Base-by-base conservation (phyloP, 2,888 invertebrate genomes). In the Hirtodrosophila duncani region DNA sequence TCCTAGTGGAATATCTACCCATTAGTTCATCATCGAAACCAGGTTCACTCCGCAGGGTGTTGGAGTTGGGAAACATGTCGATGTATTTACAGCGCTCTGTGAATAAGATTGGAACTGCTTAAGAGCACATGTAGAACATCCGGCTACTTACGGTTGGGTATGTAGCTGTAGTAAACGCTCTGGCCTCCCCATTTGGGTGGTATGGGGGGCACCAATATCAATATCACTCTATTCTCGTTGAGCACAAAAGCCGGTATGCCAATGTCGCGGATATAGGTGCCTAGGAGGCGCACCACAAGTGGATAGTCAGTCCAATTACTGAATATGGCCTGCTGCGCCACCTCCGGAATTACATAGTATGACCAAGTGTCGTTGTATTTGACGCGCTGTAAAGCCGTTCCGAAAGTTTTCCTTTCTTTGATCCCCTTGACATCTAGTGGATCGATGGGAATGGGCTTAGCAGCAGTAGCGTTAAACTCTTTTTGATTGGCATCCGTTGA, bases 41-140 rank as follows among this genome's bases (percentile, higher is more conserved):
- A 0, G 89, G 88, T 72, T 90, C 89, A 46, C 74, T 82, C 48
- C 85, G 87, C 11, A 89, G 72, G n/a, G 88, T 87, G 48, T 87
- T 86, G 0, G 89, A 88, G 5, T 88, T 86, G 2, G 89, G 89
- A 67, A 92, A 91, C 87, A 91, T 89, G 46, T 91, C 90, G 67
- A 90, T 91, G 68, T 90, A 89, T 57, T 88, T 88, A 83, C 91
- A 91, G 59, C 88, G 88, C 34, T 83, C 91, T 91, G 81, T 2
- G n/a, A 3, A 17, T 85, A 85, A 10, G 39, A 29, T 9, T 11
- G 56, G 43, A 16, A 16, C 3, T 0, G 3, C 3, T 17, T 23
- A 5, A 1, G 3, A 13, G n/a, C 1, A 9, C 3, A 34, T 7
- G 4, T n/a, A n/a, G n/a, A n/a, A 6, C 6, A 27, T 38, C 6